Base-by-base conservation (phyloP, 37 sponge, comb jelly and placozoan genomes). In the Ephydatia muelleri region DNA sequence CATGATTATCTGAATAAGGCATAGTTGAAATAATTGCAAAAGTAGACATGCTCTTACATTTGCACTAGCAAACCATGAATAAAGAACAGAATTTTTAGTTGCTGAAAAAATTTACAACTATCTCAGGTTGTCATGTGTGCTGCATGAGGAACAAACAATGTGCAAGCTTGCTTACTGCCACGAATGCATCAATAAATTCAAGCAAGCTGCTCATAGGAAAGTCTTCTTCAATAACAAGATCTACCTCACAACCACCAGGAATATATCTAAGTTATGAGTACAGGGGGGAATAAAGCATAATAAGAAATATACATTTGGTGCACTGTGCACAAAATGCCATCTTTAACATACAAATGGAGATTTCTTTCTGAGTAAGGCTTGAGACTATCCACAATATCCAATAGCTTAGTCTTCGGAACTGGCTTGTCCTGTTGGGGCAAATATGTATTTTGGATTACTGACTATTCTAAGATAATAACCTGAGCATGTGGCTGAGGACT, bases 171-270 rank as follows among this genome's bases (percentile, higher is more conserved):
- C 80, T 77, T 73, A 87, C 87, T 34, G 81, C 67, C 22, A 57
- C 69, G 75, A 87, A 87, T 27, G 76, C 70, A 40, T 67, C 48
- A 74, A 87, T 87, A 69, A 87, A 87, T 49, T 87, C 77, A 23
- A 80, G 19, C n/a, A 87, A 70, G 30, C 26, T 40, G 26, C 81
- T 70, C 13, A 23, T n/a, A 22, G 87, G 87, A 38, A 87, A 87
- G 31, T 81, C 69, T 81, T 87, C 87, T 30, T 68, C 68, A 69
- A 87, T 76, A 26, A 35, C 81, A 68, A 87, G 28, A 49, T 87
- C 87, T 33, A 87, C 87, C 76, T 87, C 87, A 75, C 82, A 80
- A 9, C 87, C 87, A 87, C 81, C 81, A 19, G 82, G 82, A 74
- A 87, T 67, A 34, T 36, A 64, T 27, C 87, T 87, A 79, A 6